Evolutionary conservation across 2,113 vertebrate species (phyloP).

Genomic region (Neodontobutis hainanensis): DNA sequence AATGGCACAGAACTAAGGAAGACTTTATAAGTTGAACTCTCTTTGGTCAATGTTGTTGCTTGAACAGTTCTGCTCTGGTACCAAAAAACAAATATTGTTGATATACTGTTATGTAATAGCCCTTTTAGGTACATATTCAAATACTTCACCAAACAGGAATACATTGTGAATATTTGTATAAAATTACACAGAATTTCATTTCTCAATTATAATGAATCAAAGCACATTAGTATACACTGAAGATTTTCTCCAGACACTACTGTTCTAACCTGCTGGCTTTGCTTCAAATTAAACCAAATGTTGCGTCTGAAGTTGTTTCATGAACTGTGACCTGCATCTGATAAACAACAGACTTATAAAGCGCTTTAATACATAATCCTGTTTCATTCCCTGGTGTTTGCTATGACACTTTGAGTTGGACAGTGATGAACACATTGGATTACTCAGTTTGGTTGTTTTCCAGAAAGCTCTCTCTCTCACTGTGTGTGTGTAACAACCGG

Average conservation of each 20-base stretch:
- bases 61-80: neutral
- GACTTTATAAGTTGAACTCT: neutral
- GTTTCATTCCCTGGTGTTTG: constrained; percentile 1
- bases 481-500: constrained; percentile 31
- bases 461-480: constrained; percentile 41
- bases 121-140: neutral
- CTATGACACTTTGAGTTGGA: constrained; percentile 1
- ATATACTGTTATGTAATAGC: neutral
- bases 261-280: neutral
- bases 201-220: no score
- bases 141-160: no score
- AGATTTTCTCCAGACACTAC: neutral
- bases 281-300: neutral
- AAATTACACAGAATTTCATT: no score
- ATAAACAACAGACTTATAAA: neutral
- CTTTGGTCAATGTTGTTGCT: constrained; percentile 1
- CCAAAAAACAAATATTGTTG: neutral
- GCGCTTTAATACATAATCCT: constrained; percentile 1
- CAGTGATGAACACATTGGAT: constrained; percentile 19
- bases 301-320: neutral
- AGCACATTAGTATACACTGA: no score
- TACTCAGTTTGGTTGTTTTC: constrained; percentile 38
- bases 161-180: neutral
- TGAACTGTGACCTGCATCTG: neutral
- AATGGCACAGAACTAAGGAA: neutral